Percentiles rank a stretch among this genome's conserved stretches.
Conservation (phyloP, 2,888 invertebrate genomes). For the Priocnemis perturbator region DNA sequence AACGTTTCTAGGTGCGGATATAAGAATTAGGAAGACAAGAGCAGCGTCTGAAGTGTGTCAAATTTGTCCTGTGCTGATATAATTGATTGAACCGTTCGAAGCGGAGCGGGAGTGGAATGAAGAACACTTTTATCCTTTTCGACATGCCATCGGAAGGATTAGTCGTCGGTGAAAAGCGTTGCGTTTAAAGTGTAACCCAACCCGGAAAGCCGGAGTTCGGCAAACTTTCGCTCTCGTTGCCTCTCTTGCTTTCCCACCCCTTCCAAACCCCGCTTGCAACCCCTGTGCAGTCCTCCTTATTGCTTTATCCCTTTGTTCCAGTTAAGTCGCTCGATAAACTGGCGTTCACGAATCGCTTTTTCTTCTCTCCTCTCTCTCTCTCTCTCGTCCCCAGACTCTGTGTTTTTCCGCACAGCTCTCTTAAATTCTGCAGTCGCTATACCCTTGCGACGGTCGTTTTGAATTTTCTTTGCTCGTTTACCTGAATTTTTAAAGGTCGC, state of each 20-base stretch:
- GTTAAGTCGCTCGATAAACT: constrained; percentile 47
- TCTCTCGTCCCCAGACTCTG: background rate
- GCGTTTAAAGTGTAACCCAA: constrained; percentile 19
- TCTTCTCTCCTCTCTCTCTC: constrained; percentile 18
- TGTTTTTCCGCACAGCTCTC: constrained; percentile 5
- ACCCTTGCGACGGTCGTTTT: too few species aligned
- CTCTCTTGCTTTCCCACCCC: background rate
- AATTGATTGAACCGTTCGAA: too few species aligned
- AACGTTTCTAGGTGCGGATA: too few species aligned
- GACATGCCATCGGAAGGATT: background rate
- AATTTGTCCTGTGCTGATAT: too few species aligned
- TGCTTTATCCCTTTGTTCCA: constrained; percentile 44
- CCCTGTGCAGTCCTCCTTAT: constrained; percentile 31
- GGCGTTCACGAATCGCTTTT: constrained; percentile 30
- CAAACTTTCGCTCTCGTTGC: constrained; percentile 45
- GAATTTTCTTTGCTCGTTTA: too few species aligned
- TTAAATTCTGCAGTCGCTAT: too few species aligned
- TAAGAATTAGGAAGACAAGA: too few species aligned
- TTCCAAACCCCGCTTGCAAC: constrained; percentile 23
- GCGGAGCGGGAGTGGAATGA: too few species aligned
- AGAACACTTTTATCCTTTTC: too few species aligned
- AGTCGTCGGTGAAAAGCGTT: constrained; percentile 12
- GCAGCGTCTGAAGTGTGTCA: too few species aligned
- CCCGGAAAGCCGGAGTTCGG: constrained; percentile 16
- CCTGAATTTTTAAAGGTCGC: too few species aligned